phyloP scores from a whole-genome alignment of 2,113 vertebrate genomes.

The Lycocorax pyrrhopterus region DNA sequence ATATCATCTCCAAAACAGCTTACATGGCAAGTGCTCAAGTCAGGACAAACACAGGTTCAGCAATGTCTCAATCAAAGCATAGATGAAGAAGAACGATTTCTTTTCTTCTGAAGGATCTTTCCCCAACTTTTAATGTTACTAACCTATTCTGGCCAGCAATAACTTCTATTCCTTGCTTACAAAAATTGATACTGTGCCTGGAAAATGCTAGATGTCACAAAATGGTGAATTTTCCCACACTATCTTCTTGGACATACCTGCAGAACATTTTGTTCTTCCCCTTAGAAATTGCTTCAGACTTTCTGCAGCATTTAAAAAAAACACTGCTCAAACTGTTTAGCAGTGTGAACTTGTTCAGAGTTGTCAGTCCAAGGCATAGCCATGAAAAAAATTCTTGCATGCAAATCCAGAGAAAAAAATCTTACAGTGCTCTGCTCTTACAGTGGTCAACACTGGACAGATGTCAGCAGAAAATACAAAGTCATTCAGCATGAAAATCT shows the following conservation, averaged over 20 bases:
- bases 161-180: neutral
- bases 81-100: neutral
- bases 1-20: neutral
- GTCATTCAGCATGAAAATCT: conserved; percentile 33
- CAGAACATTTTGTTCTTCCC: neutral
- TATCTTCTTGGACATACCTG: neutral
- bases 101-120: neutral
- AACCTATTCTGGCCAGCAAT: neutral
- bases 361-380: neutral
- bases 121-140: neutral
- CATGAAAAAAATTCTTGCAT: conserved; percentile 4
- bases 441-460: conserved; percentile 25
- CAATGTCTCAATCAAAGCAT: neutral
- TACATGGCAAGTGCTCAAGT: neutral
- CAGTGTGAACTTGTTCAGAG: neutral
- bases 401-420: neutral
- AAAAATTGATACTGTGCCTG: neutral
- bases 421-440: conserved; percentile 8
- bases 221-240: neutral
- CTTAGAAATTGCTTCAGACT: neutral
- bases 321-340: neutral
- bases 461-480: conserved; percentile 34
- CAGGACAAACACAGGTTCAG: neutral
- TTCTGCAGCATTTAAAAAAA: neutral
- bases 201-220: neutral